Evolutionary conservation across 2,797 vertebrate species (phyloP).

Genomic region (Hypotaenidia okinawae): DNA sequence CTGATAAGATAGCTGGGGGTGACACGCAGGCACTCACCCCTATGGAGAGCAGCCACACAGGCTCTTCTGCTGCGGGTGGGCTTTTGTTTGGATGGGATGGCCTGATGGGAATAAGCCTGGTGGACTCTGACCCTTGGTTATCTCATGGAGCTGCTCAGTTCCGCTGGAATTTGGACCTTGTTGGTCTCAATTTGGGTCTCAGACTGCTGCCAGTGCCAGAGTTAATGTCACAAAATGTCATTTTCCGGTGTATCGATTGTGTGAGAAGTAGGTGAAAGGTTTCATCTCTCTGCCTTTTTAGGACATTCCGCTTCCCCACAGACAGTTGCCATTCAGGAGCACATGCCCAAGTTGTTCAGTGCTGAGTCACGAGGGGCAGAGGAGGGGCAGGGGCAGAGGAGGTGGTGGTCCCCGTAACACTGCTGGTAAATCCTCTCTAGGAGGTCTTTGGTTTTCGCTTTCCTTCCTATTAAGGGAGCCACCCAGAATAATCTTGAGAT

Average conservation of each 20-base stretch:
- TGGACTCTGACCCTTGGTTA: background rate
- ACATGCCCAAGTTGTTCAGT: background rate
- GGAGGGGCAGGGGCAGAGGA: background rate
- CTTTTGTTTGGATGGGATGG: background rate
- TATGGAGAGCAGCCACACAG: background rate
- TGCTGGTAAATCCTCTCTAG: background rate
- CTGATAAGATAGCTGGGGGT: constrained; percentile 1
- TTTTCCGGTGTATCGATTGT: background rate
- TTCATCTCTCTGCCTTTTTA: background rate
- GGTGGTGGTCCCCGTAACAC: background rate
- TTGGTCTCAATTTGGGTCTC: background rate
- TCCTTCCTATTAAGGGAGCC: background rate
- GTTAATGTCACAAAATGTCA: background rate
- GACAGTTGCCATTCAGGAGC: background rate
- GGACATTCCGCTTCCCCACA: background rate
- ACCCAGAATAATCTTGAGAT: background rate
- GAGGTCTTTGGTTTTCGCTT: background rate
- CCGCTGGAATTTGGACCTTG: constrained; percentile 37
- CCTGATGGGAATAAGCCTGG: background rate
- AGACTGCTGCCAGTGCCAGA: background rate
- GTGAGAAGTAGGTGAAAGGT: constrained; percentile 41
- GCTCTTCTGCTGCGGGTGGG: background rate
- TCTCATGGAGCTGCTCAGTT: background rate
- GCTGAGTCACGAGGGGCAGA: background rate
- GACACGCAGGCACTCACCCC: background rate